phyloP scores from a whole-genome alignment of 2,113 vertebrate species.

The Crocuta crocuta region DNA sequence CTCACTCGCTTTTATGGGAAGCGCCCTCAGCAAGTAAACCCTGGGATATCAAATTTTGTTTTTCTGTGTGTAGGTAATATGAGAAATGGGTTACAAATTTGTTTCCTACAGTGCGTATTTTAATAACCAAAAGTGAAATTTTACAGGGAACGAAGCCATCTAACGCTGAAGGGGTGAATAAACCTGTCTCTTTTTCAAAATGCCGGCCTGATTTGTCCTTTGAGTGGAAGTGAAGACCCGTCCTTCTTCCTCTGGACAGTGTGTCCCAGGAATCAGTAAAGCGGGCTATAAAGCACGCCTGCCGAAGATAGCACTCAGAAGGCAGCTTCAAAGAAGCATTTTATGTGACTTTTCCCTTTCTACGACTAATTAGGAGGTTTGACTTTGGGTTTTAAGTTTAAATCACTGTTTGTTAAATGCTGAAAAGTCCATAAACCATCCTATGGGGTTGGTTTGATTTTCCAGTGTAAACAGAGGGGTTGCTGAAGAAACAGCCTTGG shows the following conservation, averaged over 20 bases:
- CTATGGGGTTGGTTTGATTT: background rate
- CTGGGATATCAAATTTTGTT: constrained; percentile 83
- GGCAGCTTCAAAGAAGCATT: background rate
- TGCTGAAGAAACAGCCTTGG: constrained; percentile 15
- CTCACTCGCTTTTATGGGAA: constrained; percentile 81
- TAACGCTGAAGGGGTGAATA: constrained; percentile 72
- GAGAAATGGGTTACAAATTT: constrained; percentile 82
- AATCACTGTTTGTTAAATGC: background rate
- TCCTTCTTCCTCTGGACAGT: background rate
- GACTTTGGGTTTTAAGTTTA: background rate
- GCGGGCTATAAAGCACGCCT: background rate
- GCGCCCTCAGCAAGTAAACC: constrained; percentile 83
- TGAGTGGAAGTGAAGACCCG: background rate
- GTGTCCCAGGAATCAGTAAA: background rate
- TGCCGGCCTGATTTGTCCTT: constrained; percentile 21
- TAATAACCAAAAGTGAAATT: constrained; percentile 84
- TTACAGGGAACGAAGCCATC: constrained; percentile 78
- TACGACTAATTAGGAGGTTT: background rate
- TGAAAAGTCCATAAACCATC: background rate
- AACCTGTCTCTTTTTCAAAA: constrained; percentile 40
- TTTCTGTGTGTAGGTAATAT: constrained; percentile 84
- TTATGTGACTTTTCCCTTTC: background rate
- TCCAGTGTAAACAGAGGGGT: constrained; percentile 4
- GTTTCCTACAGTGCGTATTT: constrained; percentile 79
- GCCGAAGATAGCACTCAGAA: background rate